phyloP scores from a whole-genome alignment of 1,140 invertebrate species.

The Ladona fulva region DNA sequence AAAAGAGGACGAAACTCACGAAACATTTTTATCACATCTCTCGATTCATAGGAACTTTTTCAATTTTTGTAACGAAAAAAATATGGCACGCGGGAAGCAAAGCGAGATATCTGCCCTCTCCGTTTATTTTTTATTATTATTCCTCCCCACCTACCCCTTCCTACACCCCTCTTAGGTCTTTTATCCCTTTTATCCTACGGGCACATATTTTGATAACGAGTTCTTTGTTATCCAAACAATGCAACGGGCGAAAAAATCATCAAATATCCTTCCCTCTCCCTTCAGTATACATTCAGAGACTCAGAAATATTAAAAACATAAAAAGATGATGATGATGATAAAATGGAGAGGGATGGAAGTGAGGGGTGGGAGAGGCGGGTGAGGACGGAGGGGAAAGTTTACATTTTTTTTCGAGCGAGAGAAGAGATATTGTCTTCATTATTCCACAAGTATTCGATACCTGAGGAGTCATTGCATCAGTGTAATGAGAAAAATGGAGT shows the following conservation, averaged over 20 bases:
- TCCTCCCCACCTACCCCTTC: background rate
- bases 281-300: background rate
- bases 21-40: background rate
- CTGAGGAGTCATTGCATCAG: background rate
- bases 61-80: background rate
- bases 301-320: conserved; percentile 11
- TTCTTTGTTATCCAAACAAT: conserved; percentile 3
- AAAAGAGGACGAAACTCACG: background rate
- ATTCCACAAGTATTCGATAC: background rate
- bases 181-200: conserved; percentile 4
- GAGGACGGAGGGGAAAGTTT: too few species aligned
- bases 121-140: too few species aligned
- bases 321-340: conserved; percentile 10
- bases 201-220: conserved; percentile 6
- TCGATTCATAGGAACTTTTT: background rate
- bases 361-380: background rate
- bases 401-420: too few species aligned
- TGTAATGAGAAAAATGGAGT: background rate
- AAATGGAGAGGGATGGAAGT: background rate
- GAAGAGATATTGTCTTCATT: conserved; percentile 3
- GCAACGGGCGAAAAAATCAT: background rate
- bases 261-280: conserved; percentile 1
- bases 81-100: background rate
- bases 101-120: background rate
- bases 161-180: background rate